phyloP scores from a whole-genome alignment of 2,113 vertebrate genomes.

The Lepus timidus region DNA sequence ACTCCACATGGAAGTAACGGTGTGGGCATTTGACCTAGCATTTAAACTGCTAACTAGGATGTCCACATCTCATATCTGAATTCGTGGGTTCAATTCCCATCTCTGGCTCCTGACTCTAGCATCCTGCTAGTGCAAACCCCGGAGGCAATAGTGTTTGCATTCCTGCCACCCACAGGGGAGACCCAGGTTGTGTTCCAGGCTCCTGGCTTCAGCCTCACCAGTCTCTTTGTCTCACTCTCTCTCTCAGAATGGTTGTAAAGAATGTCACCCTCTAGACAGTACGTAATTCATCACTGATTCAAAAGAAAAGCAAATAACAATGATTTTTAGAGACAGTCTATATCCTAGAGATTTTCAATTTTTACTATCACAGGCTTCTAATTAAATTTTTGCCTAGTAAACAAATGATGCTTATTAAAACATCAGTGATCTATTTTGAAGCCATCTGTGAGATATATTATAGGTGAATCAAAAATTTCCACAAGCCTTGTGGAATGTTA shows the following conservation, averaged over 20 bases:
- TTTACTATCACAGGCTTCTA: neutral
- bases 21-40: no score
- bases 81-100: no score
- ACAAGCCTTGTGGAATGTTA: neutral
- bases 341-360: neutral
- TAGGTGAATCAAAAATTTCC: neutral
- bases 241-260: conserved; percentile 23
- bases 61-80: no score
- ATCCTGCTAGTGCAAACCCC: no score
- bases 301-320: conserved; percentile 36
- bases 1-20: neutral
- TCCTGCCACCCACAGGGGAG: no score
- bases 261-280: conserved; percentile 3
- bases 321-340: conserved; percentile 22
- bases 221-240: neutral
- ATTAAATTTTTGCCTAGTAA: conserved; percentile 56
- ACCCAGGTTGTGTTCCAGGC: no score
- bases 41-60: no score
- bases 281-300: neutral
- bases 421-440: neutral
- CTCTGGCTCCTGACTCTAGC: no score
- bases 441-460: neutral
- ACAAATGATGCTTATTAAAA: conserved; percentile 58
- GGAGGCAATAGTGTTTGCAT: no score
- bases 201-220: no score